Conservation (phyloP, 1,140 invertebrate genomes). For the Rhopalosiphum maidis region DNA sequence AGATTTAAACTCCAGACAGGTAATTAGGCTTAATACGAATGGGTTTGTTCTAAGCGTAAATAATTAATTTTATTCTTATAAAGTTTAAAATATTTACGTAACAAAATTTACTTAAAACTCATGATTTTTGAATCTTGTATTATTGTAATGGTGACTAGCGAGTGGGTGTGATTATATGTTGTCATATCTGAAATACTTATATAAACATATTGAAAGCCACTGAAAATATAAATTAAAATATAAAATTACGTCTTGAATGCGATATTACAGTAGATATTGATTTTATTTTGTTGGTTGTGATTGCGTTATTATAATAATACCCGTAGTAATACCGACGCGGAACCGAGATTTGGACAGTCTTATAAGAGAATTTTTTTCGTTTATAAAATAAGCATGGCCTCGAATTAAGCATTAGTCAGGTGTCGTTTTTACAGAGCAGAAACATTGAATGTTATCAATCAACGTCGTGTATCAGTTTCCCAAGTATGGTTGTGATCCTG, state of each 20-base stretch:
- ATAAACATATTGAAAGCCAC: no score
- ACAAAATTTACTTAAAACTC: background rate
- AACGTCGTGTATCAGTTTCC: background rate
- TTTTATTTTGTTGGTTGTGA: background rate
- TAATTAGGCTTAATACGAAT: background rate
- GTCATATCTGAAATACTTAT: background rate
- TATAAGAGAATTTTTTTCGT: background rate
- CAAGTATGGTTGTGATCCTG: background rate
- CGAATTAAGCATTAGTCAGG: background rate
- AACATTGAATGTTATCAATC: constrained; percentile 12
- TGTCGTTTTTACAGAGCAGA: background rate
- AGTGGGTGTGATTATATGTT: background rate
- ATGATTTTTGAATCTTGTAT: background rate
- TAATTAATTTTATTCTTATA: background rate
- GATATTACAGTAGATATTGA: background rate
- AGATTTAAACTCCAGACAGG: background rate
- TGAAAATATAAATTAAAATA: background rate
- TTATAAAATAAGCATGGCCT: background rate
- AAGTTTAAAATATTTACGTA: background rate
- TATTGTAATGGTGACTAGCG: background rate
- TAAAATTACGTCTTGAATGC: background rate
- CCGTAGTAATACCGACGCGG: background rate
- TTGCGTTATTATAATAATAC: background rate
- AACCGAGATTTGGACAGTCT: background rate
- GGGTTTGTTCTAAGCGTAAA: background rate